Base-by-base conservation (phyloP, 2,797 vertebrate genomes). In the Eospalax fontanierii region DNA sequence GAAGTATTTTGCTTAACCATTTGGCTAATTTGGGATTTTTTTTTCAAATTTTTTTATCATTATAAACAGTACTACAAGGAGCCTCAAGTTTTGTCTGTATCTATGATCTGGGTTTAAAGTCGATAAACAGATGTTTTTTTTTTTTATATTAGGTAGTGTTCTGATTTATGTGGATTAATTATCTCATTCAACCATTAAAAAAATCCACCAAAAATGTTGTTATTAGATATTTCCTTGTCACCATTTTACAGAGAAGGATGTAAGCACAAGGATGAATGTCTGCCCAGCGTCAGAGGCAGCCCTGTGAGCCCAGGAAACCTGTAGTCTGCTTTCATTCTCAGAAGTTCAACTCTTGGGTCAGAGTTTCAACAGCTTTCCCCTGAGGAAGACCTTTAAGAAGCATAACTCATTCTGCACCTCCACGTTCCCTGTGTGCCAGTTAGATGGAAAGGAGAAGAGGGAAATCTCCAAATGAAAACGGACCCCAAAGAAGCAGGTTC, bases 331-430 rank as follows among this genome's bases (percentile, higher is more conserved):
- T 93, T 76, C 76, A 46, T 78, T 86, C 61, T 74, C 54, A 76
- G 24, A 61, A 85, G 50, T 30, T 22, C 5, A 82, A 1, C 59
- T 79, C 73, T 76, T 89, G 40, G 66, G 59, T 90, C 66, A 94
- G 84, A 89, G 81, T 2, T 87, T 85, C 78, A 26, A 66, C 50
- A 80, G 14, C 75, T 75, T 94, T 89, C 54, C 76, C 57, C 73
- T 73, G 65, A 94, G 71, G 86, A 90, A 93, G 86, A 54, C 24
- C 65, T 88, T 96, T 89, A 50, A 83, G 71, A 93, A 94, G 43
- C 12, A 63, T 35, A 70, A 46, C 38, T 87, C n/a, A 2, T 57
- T 84, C 73, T 87, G 73, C 80, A 66, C 50, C 28, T 89, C 40
- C 6, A 18, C 6, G 10, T 28, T 85, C 61, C 11, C 22, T 30